phyloP scores from a whole-genome alignment of 2,888 invertebrate genomes.

The Drosophila dives region DNA sequence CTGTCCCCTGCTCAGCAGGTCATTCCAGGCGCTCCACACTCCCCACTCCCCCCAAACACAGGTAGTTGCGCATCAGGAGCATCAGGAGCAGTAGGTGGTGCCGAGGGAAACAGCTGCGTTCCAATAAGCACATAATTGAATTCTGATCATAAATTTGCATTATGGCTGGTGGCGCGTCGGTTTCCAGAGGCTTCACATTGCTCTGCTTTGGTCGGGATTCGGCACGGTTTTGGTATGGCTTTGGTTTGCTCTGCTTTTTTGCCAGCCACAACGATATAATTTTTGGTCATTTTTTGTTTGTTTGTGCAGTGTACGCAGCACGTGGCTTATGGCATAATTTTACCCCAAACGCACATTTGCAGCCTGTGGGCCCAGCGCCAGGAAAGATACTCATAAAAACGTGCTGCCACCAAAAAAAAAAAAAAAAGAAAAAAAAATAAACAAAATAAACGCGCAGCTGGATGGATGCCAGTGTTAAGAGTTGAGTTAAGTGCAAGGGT shows the following conservation, averaged over 20 bases:
- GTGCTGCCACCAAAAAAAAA: constrained; percentile 41
- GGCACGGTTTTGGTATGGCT: constrained; percentile 38
- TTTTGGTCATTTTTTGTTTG: constrained; percentile 33
- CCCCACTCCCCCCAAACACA: no score
- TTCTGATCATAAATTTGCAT: constrained; percentile 81
- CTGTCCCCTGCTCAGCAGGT: constrained; percentile 39
- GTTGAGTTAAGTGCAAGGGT: neutral
- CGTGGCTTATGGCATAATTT: constrained; percentile 76
- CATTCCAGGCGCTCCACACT: neutral
- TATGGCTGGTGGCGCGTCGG: constrained; percentile 65
- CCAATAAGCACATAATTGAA: constrained; percentile 82
- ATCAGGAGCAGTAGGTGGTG: neutral
- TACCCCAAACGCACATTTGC: constrained; percentile 77
- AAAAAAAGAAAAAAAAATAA: constrained; percentile 14
- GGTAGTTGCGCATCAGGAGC: neutral
- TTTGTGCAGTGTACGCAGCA: constrained; percentile 50
- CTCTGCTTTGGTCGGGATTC: constrained; percentile 52
- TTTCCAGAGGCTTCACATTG: constrained; percentile 66
- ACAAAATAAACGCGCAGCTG: constrained; percentile 32
- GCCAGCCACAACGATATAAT: constrained; percentile 48
- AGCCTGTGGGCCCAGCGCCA: constrained; percentile 46
- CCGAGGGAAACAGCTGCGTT: constrained; percentile 68
- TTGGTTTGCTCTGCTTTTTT: constrained; percentile 44
- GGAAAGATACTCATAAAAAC: constrained; percentile 72
- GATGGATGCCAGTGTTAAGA: constrained; percentile 32